Evolutionary conservation across 2,113 vertebrate species (phyloP).

Genomic region (Pavo muticus): DNA sequence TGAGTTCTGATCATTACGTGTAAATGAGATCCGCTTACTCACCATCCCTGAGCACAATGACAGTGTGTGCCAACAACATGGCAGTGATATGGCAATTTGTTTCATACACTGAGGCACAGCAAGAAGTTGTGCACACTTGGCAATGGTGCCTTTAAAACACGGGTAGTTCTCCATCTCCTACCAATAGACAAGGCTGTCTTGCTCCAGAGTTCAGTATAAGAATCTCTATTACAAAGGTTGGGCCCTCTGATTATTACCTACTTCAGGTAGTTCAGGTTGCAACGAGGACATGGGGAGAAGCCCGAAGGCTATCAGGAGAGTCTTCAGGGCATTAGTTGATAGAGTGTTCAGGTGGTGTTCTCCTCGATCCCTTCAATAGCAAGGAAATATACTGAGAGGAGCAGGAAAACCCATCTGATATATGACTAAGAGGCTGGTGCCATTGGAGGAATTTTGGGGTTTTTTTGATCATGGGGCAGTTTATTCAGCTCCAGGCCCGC

Average conservation of each 20-base stretch:
- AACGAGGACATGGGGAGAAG: background rate
- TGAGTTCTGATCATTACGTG: background rate
- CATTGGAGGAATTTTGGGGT: too few relatives aligned
- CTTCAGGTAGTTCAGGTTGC: too few relatives aligned
- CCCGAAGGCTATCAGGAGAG: too few relatives aligned
- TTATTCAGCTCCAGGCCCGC: too few relatives aligned
- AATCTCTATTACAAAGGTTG: background rate
- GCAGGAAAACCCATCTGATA: too few relatives aligned
- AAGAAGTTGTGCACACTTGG: background rate
- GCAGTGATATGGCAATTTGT: background rate
- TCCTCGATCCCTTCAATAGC: too few relatives aligned
- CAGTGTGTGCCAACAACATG: background rate
- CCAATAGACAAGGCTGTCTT: rapidly evolving
- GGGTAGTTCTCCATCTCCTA: background rate
- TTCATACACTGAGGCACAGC: background rate
- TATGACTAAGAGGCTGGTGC: too few relatives aligned
- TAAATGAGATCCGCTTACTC: background rate
- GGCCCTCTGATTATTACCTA: too few relatives aligned
- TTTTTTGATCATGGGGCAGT: too few relatives aligned
- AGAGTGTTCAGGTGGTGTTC: too few relatives aligned
- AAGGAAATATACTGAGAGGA: too few relatives aligned
- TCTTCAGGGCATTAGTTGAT: too few relatives aligned
- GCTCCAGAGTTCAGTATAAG: background rate
- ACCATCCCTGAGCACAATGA: background rate
- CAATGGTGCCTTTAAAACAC: background rate